Base-by-base conservation (phyloP, 2,888 invertebrate species). In the Trissoscelio sp. region DNA sequence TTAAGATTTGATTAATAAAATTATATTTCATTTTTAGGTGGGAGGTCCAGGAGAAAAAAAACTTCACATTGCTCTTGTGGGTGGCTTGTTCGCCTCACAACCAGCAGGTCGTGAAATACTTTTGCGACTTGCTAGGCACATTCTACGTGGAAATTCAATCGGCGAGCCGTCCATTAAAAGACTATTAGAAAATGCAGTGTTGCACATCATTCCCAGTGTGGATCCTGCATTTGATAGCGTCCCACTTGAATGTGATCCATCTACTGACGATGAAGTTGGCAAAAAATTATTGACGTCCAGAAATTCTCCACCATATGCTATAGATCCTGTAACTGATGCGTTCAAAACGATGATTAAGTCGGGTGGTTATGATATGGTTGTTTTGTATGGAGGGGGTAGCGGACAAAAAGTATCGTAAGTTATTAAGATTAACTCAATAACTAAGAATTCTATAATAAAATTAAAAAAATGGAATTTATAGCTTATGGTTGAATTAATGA, bases 71-170 rank as follows among this genome's bases (percentile, higher is more conserved):
- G 95, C 96, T 0, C 90, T 98, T n/a, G 92, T 97, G 24, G 97
- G 98, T 80, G 97, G 97, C 64, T 91, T 97, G 60, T 96, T 95
- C 89, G 95, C 94, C 0, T 94, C 95, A 0, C 96, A 98, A 88
- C 96, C 97, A 0, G 92, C 96, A 12, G 97, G 97, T 0, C 94
- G 97, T 66, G 98, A 98, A 91, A 92, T 98, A 77, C 92, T 96
- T 0, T 88, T 97, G 0, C 95, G 97, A 91, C 93, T 98, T 85
- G 96, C 96, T 0, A 94, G 96, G 0, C 98, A 98, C 92, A 91
- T 98, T 16, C 91, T 95, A 20, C 94, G 93, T 64, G 97, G 96
- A 0, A 94, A 95, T 88, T 92, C 93, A 48, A 92, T 94, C 64
- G 94, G 94, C 22, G 95, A 97, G 86, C 94, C 95, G 0, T 89